Base-by-base conservation (phyloP, 2,888 invertebrate genomes). In the Spilarctia lutea region DNA sequence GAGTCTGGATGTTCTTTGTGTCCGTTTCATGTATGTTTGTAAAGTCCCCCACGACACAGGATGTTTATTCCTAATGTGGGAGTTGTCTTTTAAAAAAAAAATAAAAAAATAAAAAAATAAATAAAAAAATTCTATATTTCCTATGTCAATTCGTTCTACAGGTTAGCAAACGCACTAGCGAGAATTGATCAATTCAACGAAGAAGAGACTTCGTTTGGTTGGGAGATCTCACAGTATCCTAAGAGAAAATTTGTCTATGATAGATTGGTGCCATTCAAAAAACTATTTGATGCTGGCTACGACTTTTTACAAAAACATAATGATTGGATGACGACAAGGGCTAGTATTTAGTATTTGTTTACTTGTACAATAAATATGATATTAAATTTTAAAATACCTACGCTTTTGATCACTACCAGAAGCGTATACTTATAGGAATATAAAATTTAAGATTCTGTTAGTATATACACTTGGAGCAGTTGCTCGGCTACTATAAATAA, bases 101-200 rank as follows among this genome's bases (percentile, higher is more conserved):
- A n/a, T n/a, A n/a, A n/a, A n/a, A n/a, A n/a, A n/a, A n/a, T n/a
- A n/a, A n/a, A n/a, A n/a, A n/a, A n/a, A n/a, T n/a, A n/a, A n/a
- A n/a, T n/a, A n/a, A n/a, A n/a, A n/a, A n/a, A n/a, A n/a, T n/a
- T 39, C 39, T 45, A 16, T 45, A 27, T 56, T 56, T 56, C 13
- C 27, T 16, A 63, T 63, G 1, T 56, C 56, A 30, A 63, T 67
- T 67, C n/a, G 27, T 10, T 45, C 56, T 48, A 13, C 89, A 96
- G 97, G 89, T 94, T 99, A 77, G 93, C 97, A 68, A 91, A 94
- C 7, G 99, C 99, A 7, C 97, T 98, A 92, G 96, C 97, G 68
- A 97, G 96, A 77, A 98, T 99, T 79, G 98, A 99, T 86, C 97
- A 97, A 77, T 99, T 99, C 86, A 99, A 99, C 90, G 97, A 97